Evolutionary conservation across 1,140 invertebrate genomes (phyloP), one percentile per base, ranked within the genome.

Genomic region (Lethocerus indicus): DNA sequence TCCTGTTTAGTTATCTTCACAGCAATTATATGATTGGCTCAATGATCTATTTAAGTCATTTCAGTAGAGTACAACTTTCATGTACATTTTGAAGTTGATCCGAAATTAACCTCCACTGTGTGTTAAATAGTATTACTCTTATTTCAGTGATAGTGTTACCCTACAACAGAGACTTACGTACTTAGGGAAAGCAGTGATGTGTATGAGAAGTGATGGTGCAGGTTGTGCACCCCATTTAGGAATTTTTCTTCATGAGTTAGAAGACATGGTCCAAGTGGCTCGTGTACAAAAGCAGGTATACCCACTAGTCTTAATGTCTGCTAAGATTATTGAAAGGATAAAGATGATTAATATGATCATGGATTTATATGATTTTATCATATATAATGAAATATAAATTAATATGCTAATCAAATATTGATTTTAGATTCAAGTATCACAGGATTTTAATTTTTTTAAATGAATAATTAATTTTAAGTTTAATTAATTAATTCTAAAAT

Each of bases 151-250:
- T 20, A 71, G 69, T 23, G 69, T 83, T 52, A 67, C 70, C 1
- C 63, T 87, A 25, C 64, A 73, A 13, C 71, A 92, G 61, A 75
- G 92, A 42, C 75, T 95, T 26, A 82, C 87, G 59, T 95, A 95
- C 68, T 66, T 98, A 58, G 87, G 89, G 1, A 74, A 90, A 56
- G 91, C 92, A n/a, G 83, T 95, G 36, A 84, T 96, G 68, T 95
- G 90, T 63, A 83, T 92, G 73, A 79, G 90, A 59, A 88, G 87
- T 58, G 83, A 87, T 50, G 79, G 83, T 58, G 75, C 78, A 35
- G 82, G 80, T 13, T 78, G 76, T 36, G 83, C 81, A 18, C 77
- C 78, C 4, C 74, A 79, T 54, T 72, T 83, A 57, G 86, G 88
- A 2, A 81, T 94, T 57, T 83, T 94, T 55, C 67, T 94, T 36